phyloP scores from a whole-genome alignment of 2,888 invertebrate species.

The Cantharis rufa region DNA sequence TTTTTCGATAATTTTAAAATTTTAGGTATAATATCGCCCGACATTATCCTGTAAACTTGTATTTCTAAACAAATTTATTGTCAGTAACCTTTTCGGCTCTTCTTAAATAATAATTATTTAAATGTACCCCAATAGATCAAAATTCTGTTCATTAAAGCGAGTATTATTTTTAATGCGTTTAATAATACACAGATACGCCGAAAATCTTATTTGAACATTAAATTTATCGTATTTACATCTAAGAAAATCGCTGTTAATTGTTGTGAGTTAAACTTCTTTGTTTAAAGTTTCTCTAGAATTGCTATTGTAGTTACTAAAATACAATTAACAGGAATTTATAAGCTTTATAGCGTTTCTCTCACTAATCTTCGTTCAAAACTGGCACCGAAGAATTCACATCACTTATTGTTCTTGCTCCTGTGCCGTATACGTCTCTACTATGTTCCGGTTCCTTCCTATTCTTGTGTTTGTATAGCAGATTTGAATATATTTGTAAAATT shows the following conservation, averaged over 20 bases:
- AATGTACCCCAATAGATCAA: neutral
- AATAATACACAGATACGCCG: neutral
- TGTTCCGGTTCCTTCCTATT: constrained; percentile 30
- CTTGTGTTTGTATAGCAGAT: constrained; percentile 27
- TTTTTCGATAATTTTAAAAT: neutral
- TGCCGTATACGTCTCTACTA: constrained; percentile 27
- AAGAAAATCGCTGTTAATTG: constrained; percentile 25
- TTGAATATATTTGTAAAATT: constrained; percentile 29
- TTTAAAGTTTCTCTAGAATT: constrained; percentile 26
- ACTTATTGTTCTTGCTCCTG: constrained; percentile 30
- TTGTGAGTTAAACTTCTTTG: constrained; percentile 29
- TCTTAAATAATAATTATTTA: neutral
- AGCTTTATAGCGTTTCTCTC: constrained; percentile 31
- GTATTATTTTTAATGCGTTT: neutral
- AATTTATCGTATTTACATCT: constrained; percentile 25
- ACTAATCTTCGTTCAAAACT: constrained; percentile 31
- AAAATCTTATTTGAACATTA: neutral
- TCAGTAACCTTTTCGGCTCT: neutral
- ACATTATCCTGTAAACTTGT: neutral
- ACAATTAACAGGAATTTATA: constrained; percentile 32
- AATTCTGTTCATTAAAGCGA: neutral
- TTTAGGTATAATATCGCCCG: no score
- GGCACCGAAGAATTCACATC: constrained; percentile 29
- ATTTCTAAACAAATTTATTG: neutral
- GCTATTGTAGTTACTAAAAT: constrained; percentile 29